These are phyloP conservation scores for Decapterus maruadsi DNA, from an alignment of 2,797 vertebrate species.

Conservation along the genomic window DNA sequence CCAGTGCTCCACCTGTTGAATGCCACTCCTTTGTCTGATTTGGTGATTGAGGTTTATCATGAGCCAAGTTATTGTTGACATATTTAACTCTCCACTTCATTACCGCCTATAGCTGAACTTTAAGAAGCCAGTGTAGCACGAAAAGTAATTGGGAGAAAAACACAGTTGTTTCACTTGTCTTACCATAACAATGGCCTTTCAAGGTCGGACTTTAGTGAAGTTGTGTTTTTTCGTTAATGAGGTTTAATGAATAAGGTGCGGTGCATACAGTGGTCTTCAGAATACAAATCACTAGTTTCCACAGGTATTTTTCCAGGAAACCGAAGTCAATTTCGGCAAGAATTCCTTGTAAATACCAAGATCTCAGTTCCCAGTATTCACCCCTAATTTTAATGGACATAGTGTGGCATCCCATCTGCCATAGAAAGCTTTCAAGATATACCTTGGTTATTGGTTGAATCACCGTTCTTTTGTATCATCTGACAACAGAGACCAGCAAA, in stretches of 20 bases:
- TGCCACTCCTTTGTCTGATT: not conserved
- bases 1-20: not conserved
- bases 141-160: constrained; percentile 12
- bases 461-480: constrained; percentile 50
- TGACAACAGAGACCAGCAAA: constrained; percentile 57
- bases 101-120: not conserved
- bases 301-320: constrained; percentile 30
- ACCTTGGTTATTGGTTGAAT: constrained; percentile 46
- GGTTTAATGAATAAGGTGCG: constrained; percentile 1
- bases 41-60: not conserved
- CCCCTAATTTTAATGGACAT: constrained; percentile 52
- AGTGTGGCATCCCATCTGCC: constrained; percentile 37
- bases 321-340: constrained; percentile 5
- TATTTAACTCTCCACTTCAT: not conserved
- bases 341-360: constrained; percentile 23
- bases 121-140: not conserved
- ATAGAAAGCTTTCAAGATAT: constrained; percentile 31
- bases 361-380: constrained; percentile 25
- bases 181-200: not conserved
- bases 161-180: not conserved
- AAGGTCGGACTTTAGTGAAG: constrained; percentile 28
- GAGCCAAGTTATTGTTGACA: not conserved
- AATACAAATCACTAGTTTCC: not conserved
- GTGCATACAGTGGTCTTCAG: not conserved
- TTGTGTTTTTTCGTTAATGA: constrained; percentile 5